These are phyloP conservation scores for Neoascia interrupta DNA, from an alignment of 2,888 invertebrate species.

Conservation along the genomic window DNA sequence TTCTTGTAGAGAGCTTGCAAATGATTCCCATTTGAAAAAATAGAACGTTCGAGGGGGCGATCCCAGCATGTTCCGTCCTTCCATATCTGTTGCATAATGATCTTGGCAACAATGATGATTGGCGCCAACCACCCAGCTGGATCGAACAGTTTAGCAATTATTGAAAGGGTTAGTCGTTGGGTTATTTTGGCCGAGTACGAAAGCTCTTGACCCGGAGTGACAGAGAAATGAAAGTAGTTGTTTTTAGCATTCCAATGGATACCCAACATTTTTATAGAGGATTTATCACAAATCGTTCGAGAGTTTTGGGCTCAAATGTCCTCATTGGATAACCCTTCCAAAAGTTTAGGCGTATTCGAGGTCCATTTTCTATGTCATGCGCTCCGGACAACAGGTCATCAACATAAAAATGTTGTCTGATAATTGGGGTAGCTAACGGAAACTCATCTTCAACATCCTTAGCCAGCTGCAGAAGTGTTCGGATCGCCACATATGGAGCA, in stretches of 20 bases:
- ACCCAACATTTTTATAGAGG: background rate
- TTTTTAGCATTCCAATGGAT: background rate
- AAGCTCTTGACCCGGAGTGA: background rate
- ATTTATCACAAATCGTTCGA: background rate
- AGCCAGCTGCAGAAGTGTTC: background rate
- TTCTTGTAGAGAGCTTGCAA: too few relatives aligned
- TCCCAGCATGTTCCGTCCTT: background rate
- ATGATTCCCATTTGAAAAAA: too few relatives aligned
- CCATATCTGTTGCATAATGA: too few relatives aligned
- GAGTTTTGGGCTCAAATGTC: background rate
- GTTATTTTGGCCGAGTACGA: background rate
- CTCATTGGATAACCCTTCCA: background rate
- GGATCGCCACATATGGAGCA: background rate
- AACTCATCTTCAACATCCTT: background rate
- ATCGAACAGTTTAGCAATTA: too few relatives aligned
- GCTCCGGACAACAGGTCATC: background rate
- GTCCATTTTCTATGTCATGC: background rate
- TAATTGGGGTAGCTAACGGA: background rate
- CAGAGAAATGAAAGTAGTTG: background rate
- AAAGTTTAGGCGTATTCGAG: too few relatives aligned
- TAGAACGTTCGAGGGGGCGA: too few relatives aligned
- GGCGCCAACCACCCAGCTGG: too few relatives aligned
- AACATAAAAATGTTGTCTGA: background rate
- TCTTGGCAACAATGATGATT: too few relatives aligned
- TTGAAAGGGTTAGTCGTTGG: background rate